phyloP scores from a whole-genome alignment of 2,113 vertebrate genomes.

The Mus spicilegus region DNA sequence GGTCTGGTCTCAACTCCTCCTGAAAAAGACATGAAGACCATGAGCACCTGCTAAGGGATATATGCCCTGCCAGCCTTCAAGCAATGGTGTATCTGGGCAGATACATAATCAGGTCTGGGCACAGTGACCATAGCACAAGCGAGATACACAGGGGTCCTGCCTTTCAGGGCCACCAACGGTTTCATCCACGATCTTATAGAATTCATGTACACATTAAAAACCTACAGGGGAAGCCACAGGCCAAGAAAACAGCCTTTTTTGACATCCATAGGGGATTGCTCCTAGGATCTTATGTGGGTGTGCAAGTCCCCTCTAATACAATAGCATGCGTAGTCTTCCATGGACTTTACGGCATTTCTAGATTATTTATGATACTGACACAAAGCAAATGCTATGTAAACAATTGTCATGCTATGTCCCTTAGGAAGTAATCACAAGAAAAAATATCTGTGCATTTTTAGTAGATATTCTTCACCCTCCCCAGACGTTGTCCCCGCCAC shows the following conservation, averaged over 20 bases:
- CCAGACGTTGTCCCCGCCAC: not conserved
- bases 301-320: not conserved
- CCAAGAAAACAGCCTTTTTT: not conserved
- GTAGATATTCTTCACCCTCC: not conserved
- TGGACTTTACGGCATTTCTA: not conserved
- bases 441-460: not conserved
- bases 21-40: constrained; percentile 68
- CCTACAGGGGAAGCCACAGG: not conserved
- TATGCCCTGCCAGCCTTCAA: accelerated
- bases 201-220: not conserved
- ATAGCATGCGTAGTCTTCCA: not conserved
- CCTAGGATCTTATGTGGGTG: not conserved
- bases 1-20: constrained; percentile 87
- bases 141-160: accelerated
- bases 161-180: not conserved
- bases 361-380: not conserved
- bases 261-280: not conserved
- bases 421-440: not conserved
- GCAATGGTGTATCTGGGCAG: accelerated
- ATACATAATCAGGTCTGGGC: not conserved
- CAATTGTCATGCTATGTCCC: not conserved
- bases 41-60: not conserved
- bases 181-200: too few species aligned
- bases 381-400: not conserved
- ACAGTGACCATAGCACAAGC: not conserved